Evolutionary conservation across 1,140 invertebrate genomes (phyloP), one percentile per base, ranked within the genome.

Genomic region (Trachelipus rathkii): DNA sequence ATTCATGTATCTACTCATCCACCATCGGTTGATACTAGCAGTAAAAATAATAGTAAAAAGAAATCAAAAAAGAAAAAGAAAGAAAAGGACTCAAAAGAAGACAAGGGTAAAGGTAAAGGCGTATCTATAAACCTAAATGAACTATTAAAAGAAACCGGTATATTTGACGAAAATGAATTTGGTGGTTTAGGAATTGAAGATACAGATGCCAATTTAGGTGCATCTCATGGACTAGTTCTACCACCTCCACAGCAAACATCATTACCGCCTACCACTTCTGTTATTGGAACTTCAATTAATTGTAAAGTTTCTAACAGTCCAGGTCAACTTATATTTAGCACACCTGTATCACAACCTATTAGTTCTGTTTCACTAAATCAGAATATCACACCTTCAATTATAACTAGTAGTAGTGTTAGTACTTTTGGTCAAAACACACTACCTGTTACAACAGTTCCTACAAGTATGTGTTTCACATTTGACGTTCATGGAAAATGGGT

Each of bases 111-210:
- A 75, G 69, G 69, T 75, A 60, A 19, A 60, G 50, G 50, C 11
- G 50, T 60, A 19, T 75, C 73, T 0, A 75, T 75, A 21, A 75
- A 75, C 33, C 21, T 75, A 24, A 75, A 75, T 43, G 73, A 75
- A 24, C 44, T 75, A 24, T 68, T 75, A 60, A 75, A 75, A 50
- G 73, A 75, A 75, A 75, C 73, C 3, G 73, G 73, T 13, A 75
- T 75, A 24, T 75, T 75, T 69, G 73, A 75, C 43, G 73, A 75
- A 19, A 67, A 66, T 44, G 73, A 75, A 23, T 75, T 75, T 75
- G 73, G 73, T 2, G 43, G 53, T 15, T 44, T 75, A 13, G 19
- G 53, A 67, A 23, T 67, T 3, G 73, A 75, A 21, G 73, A 75
- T 67, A 67, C 44, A 68, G 73, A 60, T 19, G 19, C 11, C 19